These are phyloP conservation scores for Pyrocoelia pectoralis DNA, from an alignment of 2,888 invertebrate species.

Conservation along the genomic window DNA sequence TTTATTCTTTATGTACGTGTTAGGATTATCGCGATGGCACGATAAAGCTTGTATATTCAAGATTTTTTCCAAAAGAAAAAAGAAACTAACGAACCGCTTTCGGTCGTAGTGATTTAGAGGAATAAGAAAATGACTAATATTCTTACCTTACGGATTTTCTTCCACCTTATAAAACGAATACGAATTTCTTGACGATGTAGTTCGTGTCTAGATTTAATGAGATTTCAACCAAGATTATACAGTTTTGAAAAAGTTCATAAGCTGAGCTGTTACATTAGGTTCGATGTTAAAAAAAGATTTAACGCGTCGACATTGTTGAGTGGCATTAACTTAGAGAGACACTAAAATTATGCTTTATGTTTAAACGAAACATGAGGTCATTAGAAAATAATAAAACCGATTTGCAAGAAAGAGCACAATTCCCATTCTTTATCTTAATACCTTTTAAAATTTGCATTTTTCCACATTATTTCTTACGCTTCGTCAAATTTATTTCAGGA, in stretches of 20 bases:
- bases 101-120: not conserved
- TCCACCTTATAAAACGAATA: constrained; percentile 4
- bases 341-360: not conserved
- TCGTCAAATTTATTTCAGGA: constrained; percentile 34
- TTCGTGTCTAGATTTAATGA: constrained; percentile 10
- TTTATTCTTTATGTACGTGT: not conserved
- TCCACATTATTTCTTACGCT: constrained; percentile 27
- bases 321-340: not conserved
- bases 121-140: constrained; percentile 11
- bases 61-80: not conserved
- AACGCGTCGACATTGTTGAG: not conserved
- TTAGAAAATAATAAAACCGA: constrained; percentile 22
- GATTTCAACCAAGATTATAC: constrained; percentile 10
- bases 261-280: not conserved
- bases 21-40: not conserved
- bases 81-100: not conserved
- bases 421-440: constrained; percentile 22
- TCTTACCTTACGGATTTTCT: not conserved
- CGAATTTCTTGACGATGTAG: constrained; percentile 8
- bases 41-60: not conserved
- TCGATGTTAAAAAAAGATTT: constrained; percentile 1
- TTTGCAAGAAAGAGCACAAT: constrained; percentile 20
- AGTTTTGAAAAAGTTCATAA: constrained; percentile 10
- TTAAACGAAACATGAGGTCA: not conserved
- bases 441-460: constrained; percentile 20